A percentile compares a stretch with the other conserved stretches of the same genome.
phyloP scores from a whole-genome alignment of 1,140 invertebrate species.

The Armadillidium nasatum region DNA sequence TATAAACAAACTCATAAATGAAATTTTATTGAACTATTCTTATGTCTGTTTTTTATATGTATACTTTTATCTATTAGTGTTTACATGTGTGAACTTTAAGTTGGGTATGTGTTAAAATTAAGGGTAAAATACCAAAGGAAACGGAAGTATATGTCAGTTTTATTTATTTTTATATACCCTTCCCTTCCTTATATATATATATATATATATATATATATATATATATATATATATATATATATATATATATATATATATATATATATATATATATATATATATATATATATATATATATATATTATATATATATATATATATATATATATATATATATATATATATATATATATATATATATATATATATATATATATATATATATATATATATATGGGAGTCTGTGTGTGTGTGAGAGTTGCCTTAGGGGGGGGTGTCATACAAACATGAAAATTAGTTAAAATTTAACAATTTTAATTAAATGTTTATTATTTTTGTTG shows the following conservation, averaged over 20 bases:
- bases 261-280: conserved; percentile 30
- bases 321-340: neutral
- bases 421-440: no score
- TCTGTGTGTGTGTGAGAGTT: no score
- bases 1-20: no score
- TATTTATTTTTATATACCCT: conserved; percentile 1
- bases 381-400: conserved; percentile 25
- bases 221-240: conserved; percentile 26
- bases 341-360: conserved; percentile 10
- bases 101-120: no score
- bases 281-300: conserved; percentile 26
- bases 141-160: neutral
- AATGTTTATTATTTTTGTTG: no score
- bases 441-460: no score
- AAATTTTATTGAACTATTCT: no score
- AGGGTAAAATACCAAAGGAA: no score
- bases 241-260: conserved; percentile 22
- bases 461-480: no score
- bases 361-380: conserved; percentile 10
- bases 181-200: conserved; percentile 17
- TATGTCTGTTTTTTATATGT: no score
- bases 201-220: conserved; percentile 24
- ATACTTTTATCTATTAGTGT: no score
- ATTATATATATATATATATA: conserved; percentile 11
- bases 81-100: no score